A percentile compares a stretch with the other conserved stretches of the same genome.
phyloP scores from a whole-genome alignment of 2,797 vertebrate genomes.

The Urocyon cinereoargenteus region DNA sequence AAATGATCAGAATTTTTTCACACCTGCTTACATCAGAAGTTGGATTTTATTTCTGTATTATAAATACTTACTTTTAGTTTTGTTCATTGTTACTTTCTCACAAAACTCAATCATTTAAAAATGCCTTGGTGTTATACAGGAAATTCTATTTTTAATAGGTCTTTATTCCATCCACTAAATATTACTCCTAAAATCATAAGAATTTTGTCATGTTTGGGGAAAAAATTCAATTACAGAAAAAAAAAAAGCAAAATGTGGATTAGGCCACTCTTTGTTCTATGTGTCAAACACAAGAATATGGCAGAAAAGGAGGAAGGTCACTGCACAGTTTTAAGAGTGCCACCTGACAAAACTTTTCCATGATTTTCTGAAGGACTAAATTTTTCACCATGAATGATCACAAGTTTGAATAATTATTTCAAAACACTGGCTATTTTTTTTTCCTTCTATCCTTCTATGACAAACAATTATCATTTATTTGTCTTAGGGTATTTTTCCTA shows the following conservation, averaged over 20 bases:
- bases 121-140: not conserved
- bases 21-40: not conserved
- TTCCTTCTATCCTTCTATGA: not conserved
- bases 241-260: not conserved
- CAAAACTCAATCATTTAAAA: not conserved
- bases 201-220: not conserved
- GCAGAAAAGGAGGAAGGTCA: not conserved
- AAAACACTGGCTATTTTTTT: not conserved
- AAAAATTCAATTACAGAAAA: not conserved
- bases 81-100: not conserved
- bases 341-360: not conserved
- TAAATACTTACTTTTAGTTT: not conserved
- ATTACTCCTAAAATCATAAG: not conserved
- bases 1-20: slow-evolving; percentile 10
- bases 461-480: not conserved
- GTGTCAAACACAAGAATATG: not conserved
- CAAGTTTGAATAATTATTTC: slow-evolving; percentile 1
- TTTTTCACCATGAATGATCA: slow-evolving; percentile 4
- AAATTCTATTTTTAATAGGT: not conserved
- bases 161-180: not conserved
- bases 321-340: not conserved
- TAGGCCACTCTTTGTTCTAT: not conserved
- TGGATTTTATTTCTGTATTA: not conserved
- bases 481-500: not conserved
- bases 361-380: not conserved